Percentiles rank a stretch among this genome's conserved stretches.
Conservation (phyloP, 2,113 vertebrate species). For the Heptranchias perlo region DNA sequence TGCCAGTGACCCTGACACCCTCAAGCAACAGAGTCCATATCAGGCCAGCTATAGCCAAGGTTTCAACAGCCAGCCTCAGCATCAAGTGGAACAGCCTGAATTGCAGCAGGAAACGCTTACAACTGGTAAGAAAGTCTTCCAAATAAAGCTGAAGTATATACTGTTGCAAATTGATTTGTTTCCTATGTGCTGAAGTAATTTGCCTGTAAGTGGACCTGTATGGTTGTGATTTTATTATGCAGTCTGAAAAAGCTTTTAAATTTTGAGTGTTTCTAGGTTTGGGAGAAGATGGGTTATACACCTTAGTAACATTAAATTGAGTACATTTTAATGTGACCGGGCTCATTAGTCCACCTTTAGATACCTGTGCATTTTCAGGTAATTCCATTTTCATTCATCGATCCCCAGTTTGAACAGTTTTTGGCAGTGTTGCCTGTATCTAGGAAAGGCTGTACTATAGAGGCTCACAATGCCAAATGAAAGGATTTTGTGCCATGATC, state of each 20-base stretch:
- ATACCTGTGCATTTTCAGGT: neutral
- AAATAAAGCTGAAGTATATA: neutral
- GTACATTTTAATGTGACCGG: neutral
- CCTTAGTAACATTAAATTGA: neutral
- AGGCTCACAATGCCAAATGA: neutral
- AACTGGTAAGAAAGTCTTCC: conserved; percentile 67
- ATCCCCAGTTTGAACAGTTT: neutral
- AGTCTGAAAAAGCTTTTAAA: neutral
- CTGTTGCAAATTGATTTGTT: neutral
- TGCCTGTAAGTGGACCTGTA: neutral
- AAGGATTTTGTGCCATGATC: neutral
- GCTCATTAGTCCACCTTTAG: neutral
- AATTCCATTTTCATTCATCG: neutral
- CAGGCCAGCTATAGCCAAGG: conserved; percentile 79
- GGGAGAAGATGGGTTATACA: neutral
- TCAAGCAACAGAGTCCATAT: conserved; percentile 85
- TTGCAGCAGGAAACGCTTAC: conserved; percentile 87
- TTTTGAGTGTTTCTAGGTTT: neutral
- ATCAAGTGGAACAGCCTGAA: conserved; percentile 80
- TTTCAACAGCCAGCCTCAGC: conserved; percentile 75
- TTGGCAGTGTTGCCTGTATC: neutral
- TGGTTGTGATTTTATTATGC: neutral
- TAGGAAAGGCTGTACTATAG: neutral
- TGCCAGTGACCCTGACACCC: conserved; percentile 76
- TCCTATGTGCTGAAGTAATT: neutral